Evolutionary conservation across 2,113 vertebrate genomes (phyloP).

Genomic region (Tachysurus vachellii): DNA sequence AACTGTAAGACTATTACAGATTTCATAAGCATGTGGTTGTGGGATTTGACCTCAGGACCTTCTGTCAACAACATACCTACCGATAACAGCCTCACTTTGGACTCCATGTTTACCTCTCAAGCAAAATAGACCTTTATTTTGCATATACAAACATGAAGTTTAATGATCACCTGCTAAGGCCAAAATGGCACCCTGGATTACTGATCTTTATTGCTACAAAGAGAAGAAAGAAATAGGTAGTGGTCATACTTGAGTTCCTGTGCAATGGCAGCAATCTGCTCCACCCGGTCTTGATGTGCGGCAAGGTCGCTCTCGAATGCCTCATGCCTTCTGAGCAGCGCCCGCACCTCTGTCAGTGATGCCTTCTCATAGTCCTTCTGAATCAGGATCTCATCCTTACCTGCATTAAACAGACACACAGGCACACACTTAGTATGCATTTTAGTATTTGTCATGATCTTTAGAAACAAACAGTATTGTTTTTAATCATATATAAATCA

Average conservation of each 20-base stretch:
- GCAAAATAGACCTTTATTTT: neutral
- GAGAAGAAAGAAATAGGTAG: constrained; percentile 33
- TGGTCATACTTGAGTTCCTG: constrained; percentile 83
- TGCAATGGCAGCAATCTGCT: constrained; percentile 74
- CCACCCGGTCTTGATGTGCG: constrained; percentile 81
- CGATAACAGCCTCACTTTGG: neutral
- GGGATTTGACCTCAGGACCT: too few species aligned
- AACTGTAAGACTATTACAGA: neutral
- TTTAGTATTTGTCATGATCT: neutral
- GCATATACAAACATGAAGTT: neutral
- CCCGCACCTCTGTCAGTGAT: constrained; percentile 76
- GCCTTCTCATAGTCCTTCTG: constrained; percentile 76
- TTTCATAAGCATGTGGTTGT: neutral
- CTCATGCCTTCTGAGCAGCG: constrained; percentile 78
- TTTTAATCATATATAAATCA: neutral
- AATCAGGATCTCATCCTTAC: constrained; percentile 77
- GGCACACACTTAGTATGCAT: neutral
- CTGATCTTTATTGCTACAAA: neutral
- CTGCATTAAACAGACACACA: constrained; percentile 56
- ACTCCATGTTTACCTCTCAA: neutral
- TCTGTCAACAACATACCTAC: too few species aligned
- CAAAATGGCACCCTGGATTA: neutral
- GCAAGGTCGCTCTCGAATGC: constrained; percentile 84
- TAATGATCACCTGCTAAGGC: neutral
- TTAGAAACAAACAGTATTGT: neutral